Base-by-base conservation (phyloP, 2,888 invertebrate genomes). In the Eilema depressum region DNA sequence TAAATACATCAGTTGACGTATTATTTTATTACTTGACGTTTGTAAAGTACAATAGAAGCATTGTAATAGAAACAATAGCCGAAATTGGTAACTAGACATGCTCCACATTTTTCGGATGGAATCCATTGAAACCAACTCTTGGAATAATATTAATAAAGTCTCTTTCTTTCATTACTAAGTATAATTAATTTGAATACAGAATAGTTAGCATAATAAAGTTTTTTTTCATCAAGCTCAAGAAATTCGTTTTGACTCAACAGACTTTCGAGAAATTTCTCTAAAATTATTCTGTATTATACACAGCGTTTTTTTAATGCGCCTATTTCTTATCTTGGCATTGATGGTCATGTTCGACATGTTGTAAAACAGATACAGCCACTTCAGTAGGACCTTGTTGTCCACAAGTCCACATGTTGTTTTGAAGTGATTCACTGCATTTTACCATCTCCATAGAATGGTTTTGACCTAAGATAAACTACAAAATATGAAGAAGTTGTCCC, bases 41-140 rank as follows among this genome's bases (percentile, higher is more conserved):
- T 70, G 62, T 76, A 71, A 62, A 47, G 37, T 26, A 82, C 73
- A 81, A 82, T 76, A 65, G 63, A 23, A 7, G 69, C 68, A 80
- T 81, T 82, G 80, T 82, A 60, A 70, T 67, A 61, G 25, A 74
- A 76, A 75, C 82, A 81, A 81, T 78, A 59, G 66, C 0, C 33
- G 25, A 71, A 71, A 71, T 71, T 62, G 63, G 33, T 23, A 57
- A 63, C 60, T 69, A 69, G 37, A 20, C 23, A 53, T 57, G 66
- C 63, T 64, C 63, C 25, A 70, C 70, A 68, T 78, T 73, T 64
- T 66, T 63, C 66, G 57, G 67, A 3, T 23, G 20, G 30, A 61
- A 61, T 33, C 11, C 10, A 30, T 61, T n/a, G 28, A 61, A 61
- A 8, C 33, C 10, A 17, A 28, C 60, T 60, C 30, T 20, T 28